Conservation (phyloP, 2,888 invertebrate genomes). For the Heliconius aoede region DNA sequence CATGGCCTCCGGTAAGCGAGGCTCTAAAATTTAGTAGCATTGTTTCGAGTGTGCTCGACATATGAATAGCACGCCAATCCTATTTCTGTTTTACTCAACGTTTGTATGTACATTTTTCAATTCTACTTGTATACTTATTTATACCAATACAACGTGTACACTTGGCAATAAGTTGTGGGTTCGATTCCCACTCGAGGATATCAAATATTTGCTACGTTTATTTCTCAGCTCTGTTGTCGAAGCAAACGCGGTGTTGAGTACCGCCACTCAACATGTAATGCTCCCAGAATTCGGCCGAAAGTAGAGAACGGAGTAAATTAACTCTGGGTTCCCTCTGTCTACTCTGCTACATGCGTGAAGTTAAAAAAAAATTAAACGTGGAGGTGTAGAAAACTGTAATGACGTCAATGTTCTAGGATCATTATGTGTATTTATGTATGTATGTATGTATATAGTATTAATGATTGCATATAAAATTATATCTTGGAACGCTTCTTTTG, state of each 20-base stretch:
- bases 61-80: slow-evolving; percentile 34
- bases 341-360: too few relatives aligned
- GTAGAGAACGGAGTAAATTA: too few relatives aligned
- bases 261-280: too few relatives aligned
- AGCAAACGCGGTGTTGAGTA: too few relatives aligned
- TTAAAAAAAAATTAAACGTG: background rate
- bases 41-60: slow-evolving; percentile 72
- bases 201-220: too few relatives aligned
- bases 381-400: background rate
- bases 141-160: too few relatives aligned
- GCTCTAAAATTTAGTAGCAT: slow-evolving; percentile 58
- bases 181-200: too few relatives aligned
- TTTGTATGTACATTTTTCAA: background rate
- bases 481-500: slow-evolving; percentile 67
- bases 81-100: slow-evolving; percentile 11
- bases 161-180: too few relatives aligned
- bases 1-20: slow-evolving; percentile 60
- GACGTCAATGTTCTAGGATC: slow-evolving; percentile 57
- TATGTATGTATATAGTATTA: slow-evolving; percentile 55
- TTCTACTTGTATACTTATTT: background rate
- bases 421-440: slow-evolving; percentile 61
- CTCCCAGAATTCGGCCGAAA: too few relatives aligned
- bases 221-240: too few relatives aligned
- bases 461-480: slow-evolving; percentile 63
- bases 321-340: too few relatives aligned